Evolutionary conservation across 53 echinoderm and acorn worm genomes (phyloP).

Genomic region (Echinarachnius parma): DNA sequence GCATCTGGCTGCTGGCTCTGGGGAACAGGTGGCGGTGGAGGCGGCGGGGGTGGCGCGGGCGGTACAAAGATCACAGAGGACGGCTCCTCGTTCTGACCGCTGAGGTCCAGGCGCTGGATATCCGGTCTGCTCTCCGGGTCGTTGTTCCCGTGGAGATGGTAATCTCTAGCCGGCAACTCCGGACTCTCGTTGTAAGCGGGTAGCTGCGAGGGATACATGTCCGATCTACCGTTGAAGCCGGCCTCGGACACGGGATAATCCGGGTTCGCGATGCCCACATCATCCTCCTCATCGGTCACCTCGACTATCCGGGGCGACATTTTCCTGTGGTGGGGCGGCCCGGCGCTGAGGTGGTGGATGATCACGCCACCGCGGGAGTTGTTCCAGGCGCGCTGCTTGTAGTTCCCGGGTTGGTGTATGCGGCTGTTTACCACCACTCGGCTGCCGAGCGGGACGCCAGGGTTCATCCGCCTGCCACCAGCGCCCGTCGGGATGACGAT

Average conservation of each 20-base stretch:
- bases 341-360: conserved; percentile 4
- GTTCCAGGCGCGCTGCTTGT: conserved; percentile 3
- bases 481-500: conserved; percentile 12
- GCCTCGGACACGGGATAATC: conserved; percentile 31
- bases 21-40: conserved; percentile 13
- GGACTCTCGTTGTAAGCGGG: background rate
- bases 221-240: background rate
- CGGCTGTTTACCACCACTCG: conserved; percentile 5
- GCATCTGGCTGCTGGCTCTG: background rate
- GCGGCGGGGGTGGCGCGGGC: conserved; percentile 9
- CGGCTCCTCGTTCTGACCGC: background rate
- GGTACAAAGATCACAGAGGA: background rate
- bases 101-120: conserved; percentile 20
- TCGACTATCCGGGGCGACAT: conserved; percentile 18
- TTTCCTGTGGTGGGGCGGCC: background rate
- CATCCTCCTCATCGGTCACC: conserved; percentile 20
- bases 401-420: background rate
- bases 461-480: background rate
- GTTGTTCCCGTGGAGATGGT: background rate
- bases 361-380: conserved; percentile 28
- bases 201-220: conserved; percentile 11
- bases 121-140: conserved; percentile 32
- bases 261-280: conserved; percentile 14
- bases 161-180: conserved; percentile 16
- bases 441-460: background rate